A percentile compares a stretch with the other conserved stretches of the same genome.
Conservation (phyloP, 2,113 vertebrate genomes). For the Rhabdornis inornatus region DNA sequence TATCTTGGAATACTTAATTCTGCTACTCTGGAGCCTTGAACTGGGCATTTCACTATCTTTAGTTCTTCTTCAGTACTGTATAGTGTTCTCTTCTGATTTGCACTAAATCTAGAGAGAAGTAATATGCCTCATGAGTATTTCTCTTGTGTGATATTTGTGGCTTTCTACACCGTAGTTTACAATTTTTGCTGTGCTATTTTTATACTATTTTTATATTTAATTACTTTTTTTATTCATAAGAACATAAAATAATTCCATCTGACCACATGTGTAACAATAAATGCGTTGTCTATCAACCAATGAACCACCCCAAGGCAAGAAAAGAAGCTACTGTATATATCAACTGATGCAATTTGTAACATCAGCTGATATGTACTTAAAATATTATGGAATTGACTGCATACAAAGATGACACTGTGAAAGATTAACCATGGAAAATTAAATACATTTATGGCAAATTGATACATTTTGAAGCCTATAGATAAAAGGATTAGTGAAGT, state of each 20-base stretch:
- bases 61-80: background rate
- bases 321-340: background rate
- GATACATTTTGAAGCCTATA: background rate
- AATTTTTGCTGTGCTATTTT: background rate
- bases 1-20: background rate
- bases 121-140: background rate
- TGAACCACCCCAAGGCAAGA: background rate
- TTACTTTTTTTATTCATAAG: background rate
- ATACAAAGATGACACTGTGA: background rate
- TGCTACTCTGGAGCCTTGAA: background rate
- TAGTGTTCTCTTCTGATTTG: background rate
- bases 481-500: background rate
- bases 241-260: background rate
- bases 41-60: background rate
- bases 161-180: background rate
- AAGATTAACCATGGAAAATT: background rate
- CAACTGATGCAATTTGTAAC: background rate
- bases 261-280: background rate
- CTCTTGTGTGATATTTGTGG: background rate
- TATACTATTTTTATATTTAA: background rate
- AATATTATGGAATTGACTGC: background rate
- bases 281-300: background rate
- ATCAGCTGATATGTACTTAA: background rate
- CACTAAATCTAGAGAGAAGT: background rate
- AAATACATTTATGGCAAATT: background rate